Evolutionary conservation across 2,113 vertebrate genomes (phyloP).

Genomic region (Channa maculata): DNA sequence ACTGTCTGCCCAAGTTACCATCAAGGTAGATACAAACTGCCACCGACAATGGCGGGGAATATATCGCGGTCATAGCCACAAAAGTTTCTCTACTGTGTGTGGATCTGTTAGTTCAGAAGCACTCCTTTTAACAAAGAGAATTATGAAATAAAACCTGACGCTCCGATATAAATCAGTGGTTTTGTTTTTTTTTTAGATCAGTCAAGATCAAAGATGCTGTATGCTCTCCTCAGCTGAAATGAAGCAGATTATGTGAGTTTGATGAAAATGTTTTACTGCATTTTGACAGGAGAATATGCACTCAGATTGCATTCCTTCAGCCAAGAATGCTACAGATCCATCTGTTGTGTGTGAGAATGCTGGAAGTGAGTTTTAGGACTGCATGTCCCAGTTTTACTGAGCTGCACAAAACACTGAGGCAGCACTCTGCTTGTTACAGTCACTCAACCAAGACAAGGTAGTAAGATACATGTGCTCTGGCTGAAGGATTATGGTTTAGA

Average conservation of each 20-base stretch:
- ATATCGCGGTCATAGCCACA: conserved; percentile 64
- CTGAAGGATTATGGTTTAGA: conserved; percentile 48
- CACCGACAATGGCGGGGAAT: conserved; percentile 70
- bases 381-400: conserved; percentile 70
- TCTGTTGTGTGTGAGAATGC: conserved; percentile 71
- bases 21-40: conserved; percentile 84
- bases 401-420: conserved; percentile 65
- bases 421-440: conserved; percentile 62
- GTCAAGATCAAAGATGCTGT: conserved; percentile 63
- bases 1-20: conserved; percentile 80
- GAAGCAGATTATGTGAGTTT: conserved; percentile 61
- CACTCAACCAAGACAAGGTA: conserved; percentile 46
- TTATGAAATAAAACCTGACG: conserved; percentile 45
- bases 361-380: conserved; percentile 69
- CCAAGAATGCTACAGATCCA: conserved; percentile 75
- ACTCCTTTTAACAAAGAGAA: conserved; percentile 70
- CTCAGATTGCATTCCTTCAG: conserved; percentile 60
- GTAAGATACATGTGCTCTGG: conserved; percentile 31
- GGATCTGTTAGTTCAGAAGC: conserved; percentile 65
- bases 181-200: conserved; percentile 54
- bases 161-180: conserved; percentile 66
- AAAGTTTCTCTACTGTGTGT: conserved; percentile 67
- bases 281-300: conserved; percentile 52
- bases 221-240: conserved; percentile 56
- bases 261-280: conserved; percentile 68